Base-by-base conservation (phyloP, 1,140 invertebrate genomes). In the Drosophila burlai region DNA sequence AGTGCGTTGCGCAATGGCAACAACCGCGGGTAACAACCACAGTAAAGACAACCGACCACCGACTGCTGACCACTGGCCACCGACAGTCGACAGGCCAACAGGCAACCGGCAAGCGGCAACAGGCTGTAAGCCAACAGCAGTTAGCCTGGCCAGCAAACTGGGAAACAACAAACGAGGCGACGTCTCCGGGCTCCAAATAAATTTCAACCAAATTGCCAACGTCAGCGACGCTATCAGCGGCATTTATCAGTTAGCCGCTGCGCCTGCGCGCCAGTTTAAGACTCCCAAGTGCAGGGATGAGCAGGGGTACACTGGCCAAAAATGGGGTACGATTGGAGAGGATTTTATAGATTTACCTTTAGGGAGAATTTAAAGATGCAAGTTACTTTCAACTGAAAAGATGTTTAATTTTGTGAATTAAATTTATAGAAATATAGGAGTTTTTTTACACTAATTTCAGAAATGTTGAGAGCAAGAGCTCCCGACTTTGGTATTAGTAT, bases 141-240 rank as follows among this genome's bases (percentile, higher is more conserved):
- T 34, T 2, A 54, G 18, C 4, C 52, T 3, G 52, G 52, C 52
- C 54, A 18, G 11, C 26, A 10, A 47, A 65, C 42, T 49, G 24
- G 60, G 50, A 62, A 57, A 63, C 69, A 73, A 72, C 54, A 73
- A 73, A 73, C 69, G 67, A 60, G 67, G 67, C 67, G 69, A 73
- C 55, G 64, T 58, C 68, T 64, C 60, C 68, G 52, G 61, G 47
- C 80, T 85, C 78, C 73, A 91, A 91, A 91, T 91, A 91, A 91
- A 91, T 91, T 91, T 81, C 87, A 87, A 76, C 86, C 87, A 87
- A 91, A 91, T 91, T 91, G 86, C 86, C 86, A 85, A 82, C 86
- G 86, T 90, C 86, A 90, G 83, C 86, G 72, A 75, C 83, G 86
- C 86, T 90, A 90, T 90, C 86, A 90, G 82, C 80, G 73, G 80